These are phyloP conservation scores for Leucozona laternaria DNA, from an alignment of 2,888 invertebrate species.

Conservation along the genomic window DNA sequence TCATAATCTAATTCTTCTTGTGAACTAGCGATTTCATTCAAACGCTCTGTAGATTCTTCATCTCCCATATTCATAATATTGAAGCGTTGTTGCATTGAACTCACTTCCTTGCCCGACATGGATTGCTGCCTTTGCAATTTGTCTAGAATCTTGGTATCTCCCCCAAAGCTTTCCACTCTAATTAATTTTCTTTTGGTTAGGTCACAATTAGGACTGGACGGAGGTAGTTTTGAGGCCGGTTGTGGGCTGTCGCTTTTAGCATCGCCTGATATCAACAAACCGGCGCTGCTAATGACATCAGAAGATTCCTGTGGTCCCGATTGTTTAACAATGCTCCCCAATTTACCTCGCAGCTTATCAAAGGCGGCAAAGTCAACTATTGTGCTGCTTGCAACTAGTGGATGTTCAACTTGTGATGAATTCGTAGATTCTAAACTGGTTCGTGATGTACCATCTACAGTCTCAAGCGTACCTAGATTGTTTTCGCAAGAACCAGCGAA, in stretches of 20 bases:
- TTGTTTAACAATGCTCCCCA: slow-evolving; percentile 88
- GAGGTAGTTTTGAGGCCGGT: slow-evolving; percentile 76
- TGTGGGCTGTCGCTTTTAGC: slow-evolving; percentile 77
- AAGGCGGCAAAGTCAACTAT: slow-evolving; percentile 85
- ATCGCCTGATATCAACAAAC: slow-evolving; percentile 85
- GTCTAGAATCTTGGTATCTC: slow-evolving; percentile 90
- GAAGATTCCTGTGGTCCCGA: slow-evolving; percentile 82
- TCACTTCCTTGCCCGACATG: slow-evolving; percentile 73
- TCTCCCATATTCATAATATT: slow-evolving; percentile 80
- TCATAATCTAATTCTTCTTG: slow-evolving; percentile 80
- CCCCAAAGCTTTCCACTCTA: slow-evolving; percentile 90
- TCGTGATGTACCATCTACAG: slow-evolving; percentile 83
- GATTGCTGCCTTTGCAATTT: slow-evolving; percentile 86
- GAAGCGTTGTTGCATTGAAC: slow-evolving; percentile 77
- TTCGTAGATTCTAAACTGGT: slow-evolving; percentile 83
- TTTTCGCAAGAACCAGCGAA: slow-evolving; percentile 82
- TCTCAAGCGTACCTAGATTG: slow-evolving; percentile 82
- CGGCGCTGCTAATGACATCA: slow-evolving; percentile 84
- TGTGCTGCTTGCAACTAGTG: slow-evolving; percentile 74
- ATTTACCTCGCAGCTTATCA: slow-evolving; percentile 86
- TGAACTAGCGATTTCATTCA: slow-evolving; percentile 79
- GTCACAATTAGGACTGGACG: slow-evolving; percentile 87
- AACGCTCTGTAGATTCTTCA: slow-evolving; percentile 69
- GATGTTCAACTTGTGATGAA: slow-evolving; percentile 77
- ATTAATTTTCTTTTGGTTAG: slow-evolving; percentile 85